Base-by-base conservation (phyloP, 2,797 vertebrate species). In the Acanthurus lineatus region DNA sequence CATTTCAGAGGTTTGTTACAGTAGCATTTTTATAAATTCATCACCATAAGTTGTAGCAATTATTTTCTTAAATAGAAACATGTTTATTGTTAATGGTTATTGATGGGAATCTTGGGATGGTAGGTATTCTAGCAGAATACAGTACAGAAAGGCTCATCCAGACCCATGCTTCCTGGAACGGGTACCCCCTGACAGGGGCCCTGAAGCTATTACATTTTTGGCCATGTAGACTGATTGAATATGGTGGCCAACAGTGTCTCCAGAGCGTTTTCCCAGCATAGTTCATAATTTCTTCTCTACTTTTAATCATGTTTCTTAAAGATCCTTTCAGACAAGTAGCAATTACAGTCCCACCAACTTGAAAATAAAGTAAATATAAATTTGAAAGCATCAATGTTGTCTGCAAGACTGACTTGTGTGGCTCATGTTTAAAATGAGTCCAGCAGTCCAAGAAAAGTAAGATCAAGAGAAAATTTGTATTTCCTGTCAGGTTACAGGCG, bases 401-500 rank as follows among this genome's bases (percentile, higher is more conserved):
- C 66, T 56, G 45, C 19, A 52, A 57, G 15, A 57, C 15, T 35
- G 25, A 62, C 35, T 51, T 49, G 28, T 74, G 66, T 42, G 47
- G 47, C 62, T 77, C 54, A 20, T 83, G 25, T 52, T 63, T 77
- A 35, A 60, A 65, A 1, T 58, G 71, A 73, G 69, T 81, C 57
- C 73, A 76, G 22, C 15, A 60, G 63, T 77, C 54, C 11, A 62
- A 64, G 44, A 44, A 54, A 53, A 69, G 15, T 35, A 0, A 12
- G 7, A 76, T 81, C 9, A 63, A 53, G 16, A 9, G 12, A 49
- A 59, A 16, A 2, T 69, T 47, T 48, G 45, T 63, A 28, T 71
- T 81, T 83, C 64, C 56, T 48, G 0, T 71, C 22, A 44, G 77
- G 63, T 81, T 73, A 51, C 32, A 35, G 6, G 62, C 9, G 10